Conservation (phyloP, 2,888 invertebrate species). For the Tiphia femorata region DNA sequence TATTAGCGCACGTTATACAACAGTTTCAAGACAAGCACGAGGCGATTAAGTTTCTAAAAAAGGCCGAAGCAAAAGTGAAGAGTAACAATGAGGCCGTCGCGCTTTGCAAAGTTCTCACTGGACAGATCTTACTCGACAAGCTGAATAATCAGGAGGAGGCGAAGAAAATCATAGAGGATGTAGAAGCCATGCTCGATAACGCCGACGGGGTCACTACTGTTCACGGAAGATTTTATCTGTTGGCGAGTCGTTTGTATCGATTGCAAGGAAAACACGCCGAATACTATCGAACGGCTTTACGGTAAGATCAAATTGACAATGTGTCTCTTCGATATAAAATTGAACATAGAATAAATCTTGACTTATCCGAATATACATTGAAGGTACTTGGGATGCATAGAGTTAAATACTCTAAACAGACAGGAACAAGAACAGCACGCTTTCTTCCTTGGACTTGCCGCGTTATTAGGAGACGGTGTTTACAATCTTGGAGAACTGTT, state of each 20-base stretch:
- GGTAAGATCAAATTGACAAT: constrained; percentile 69
- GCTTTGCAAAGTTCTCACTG: constrained; percentile 89
- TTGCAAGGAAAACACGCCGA: constrained; percentile 91
- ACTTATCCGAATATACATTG: not conserved
- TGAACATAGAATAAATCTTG: not conserved
- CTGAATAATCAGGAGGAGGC: constrained; percentile 83
- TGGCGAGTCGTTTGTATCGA: constrained; percentile 92
- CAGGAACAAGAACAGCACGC: constrained; percentile 84
- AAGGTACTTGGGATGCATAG: constrained; percentile 81
- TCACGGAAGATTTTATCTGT: constrained; percentile 93
- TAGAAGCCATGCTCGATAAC: constrained; percentile 86
- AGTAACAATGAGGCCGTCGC: constrained; percentile 88
- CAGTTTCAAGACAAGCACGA: constrained; percentile 86
- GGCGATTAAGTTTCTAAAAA: constrained; percentile 89
- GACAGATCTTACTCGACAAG: constrained; percentile 83
- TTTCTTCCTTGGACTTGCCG: constrained; percentile 92
- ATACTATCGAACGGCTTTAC: constrained; percentile 94
- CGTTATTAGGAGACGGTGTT: constrained; percentile 92
- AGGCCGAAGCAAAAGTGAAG: constrained; percentile 88
- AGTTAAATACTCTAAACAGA: constrained; percentile 76
- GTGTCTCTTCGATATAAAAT: not conserved
- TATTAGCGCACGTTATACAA: constrained; percentile 81
- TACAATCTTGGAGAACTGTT: constrained; percentile 98
- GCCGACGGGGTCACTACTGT: constrained; percentile 94
- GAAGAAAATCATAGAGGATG: constrained; percentile 88